phyloP scores from a whole-genome alignment of 1,140 invertebrate species.

The Lanistes nyassanus region DNA sequence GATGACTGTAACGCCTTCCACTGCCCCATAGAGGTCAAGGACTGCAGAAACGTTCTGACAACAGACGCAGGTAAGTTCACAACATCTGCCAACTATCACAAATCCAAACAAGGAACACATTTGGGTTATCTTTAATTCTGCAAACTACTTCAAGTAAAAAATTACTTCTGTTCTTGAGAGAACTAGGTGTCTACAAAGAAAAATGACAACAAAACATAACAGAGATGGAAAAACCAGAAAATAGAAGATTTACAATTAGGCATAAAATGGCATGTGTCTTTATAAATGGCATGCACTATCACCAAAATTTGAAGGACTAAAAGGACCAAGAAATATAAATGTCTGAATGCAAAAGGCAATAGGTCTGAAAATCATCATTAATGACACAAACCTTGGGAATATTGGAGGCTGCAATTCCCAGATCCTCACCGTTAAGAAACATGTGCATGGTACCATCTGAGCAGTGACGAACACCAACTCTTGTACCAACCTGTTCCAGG shows the following conservation, averaged over 20 bases:
- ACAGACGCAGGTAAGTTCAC: conserved; percentile 21
- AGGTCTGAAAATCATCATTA: background rate
- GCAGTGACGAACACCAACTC: conserved; percentile 69
- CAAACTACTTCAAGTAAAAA: background rate
- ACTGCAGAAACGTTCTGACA: conserved; percentile 78
- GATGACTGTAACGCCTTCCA: conserved; percentile 74
- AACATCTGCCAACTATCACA: too few species aligned
- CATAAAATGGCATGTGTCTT: too few species aligned
- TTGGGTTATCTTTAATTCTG: background rate
- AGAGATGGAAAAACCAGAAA: background rate
- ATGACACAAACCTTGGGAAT: conserved; percentile 74
- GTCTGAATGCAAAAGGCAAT: background rate
- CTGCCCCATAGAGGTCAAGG: conserved; percentile 79
- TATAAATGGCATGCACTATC: too few species aligned
- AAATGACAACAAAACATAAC: background rate
- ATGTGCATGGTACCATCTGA: conserved; percentile 71
- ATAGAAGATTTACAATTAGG: background rate
- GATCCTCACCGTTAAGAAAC: conserved; percentile 84
- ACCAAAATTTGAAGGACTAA: too few species aligned
- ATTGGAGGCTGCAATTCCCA: conserved; percentile 82
- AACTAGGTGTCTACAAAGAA: too few species aligned
- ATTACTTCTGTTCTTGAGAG: too few species aligned
- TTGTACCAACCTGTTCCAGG: conserved; percentile 76
- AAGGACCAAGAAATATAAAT: background rate
- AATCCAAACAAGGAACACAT: too few species aligned